Evolutionary conservation across 2,888 invertebrate genomes (phyloP), one percentile per base, ranked within the genome.

Genomic region (Oscheius myriophilus): DNA sequence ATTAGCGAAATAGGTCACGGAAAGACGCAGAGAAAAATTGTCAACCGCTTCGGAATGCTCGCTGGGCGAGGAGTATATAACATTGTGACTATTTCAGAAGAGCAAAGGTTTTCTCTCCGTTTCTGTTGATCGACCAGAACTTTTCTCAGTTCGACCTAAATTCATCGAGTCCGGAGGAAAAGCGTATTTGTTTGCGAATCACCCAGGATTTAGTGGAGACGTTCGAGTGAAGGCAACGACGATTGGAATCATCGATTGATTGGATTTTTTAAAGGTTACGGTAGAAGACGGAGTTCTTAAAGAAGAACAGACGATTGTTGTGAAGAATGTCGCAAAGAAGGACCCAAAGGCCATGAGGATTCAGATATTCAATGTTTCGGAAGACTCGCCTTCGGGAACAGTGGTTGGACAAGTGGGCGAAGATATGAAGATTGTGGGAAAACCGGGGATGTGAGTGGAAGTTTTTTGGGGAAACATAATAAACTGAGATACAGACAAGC

Each of bases 321-420:
- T 33, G 9, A 33, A 33, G 9, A 33, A 49, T 49, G 9, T 18
- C 21, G 49, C 21, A 4, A 49, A 49, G n/a, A 49, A n/a, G 18
- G 49, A 49, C 9, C n/a, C 3, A 11, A 21, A 6, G 2, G 3
- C 49, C 2, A 18, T 49, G 3, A 21, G 21, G 11, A 49, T 11
- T 49, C 2, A 6, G 21, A 21, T 9, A n/a, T 49, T 49, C n/a
- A 49, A 49, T n/a, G 18, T 62, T 46, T 21, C n/a, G 12, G 62
- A 62, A 33, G 41, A 62, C 46, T n/a, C 51, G 11, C 62, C 62
- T 23, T 46, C 62, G 2, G 62, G 62, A 12, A 51, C 62, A 6
- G 46, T 49, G 9, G 51, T 51, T n/a, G 62, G 62, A 7, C 54
- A 62, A 21, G 41, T 62, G 11, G 42, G 42, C n/a, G 26, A 21